These are phyloP conservation scores for Laterallus jamaicensis DNA, from an alignment of 2,113 vertebrate genomes.

Conservation along the genomic window DNA sequence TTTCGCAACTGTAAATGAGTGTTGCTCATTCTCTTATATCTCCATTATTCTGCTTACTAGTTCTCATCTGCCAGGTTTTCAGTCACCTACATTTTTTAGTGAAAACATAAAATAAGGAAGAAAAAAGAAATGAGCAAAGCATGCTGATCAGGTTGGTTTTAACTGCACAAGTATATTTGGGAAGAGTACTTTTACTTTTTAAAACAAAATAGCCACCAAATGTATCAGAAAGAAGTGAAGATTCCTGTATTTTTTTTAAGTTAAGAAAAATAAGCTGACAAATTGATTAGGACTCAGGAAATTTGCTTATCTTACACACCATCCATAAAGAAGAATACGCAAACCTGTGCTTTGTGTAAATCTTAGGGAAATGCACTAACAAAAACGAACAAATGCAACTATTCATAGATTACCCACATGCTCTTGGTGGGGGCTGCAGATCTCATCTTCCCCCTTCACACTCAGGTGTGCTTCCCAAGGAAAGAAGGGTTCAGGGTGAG, in stretches of 20 bases:
- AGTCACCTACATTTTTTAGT: not conserved
- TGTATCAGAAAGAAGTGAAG: not conserved
- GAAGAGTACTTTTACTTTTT: not conserved
- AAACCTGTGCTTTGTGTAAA: not conserved
- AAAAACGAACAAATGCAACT: not conserved
- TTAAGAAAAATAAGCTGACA: not conserved
- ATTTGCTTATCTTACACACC: not conserved
- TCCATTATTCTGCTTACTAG: not conserved
- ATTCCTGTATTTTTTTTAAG: not conserved
- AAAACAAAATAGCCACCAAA: not conserved
- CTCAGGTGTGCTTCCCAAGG: not conserved
- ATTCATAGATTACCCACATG: not conserved
- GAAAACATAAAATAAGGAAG: not conserved
- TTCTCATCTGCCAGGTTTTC: not conserved
- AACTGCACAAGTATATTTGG: not conserved
- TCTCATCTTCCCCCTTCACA: not conserved
- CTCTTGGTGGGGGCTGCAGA: not conserved
- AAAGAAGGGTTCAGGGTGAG: not conserved
- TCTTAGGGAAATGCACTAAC: not conserved
- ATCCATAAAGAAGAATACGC: not conserved
- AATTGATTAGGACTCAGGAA: not conserved
- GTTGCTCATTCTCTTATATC: not conserved
- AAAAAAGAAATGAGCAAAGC: not conserved
- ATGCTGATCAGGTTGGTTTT: not conserved
- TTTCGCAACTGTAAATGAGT: not conserved